phyloP scores from a whole-genome alignment of 2,888 invertebrate genomes.

The Drosophila algonquin region DNA sequence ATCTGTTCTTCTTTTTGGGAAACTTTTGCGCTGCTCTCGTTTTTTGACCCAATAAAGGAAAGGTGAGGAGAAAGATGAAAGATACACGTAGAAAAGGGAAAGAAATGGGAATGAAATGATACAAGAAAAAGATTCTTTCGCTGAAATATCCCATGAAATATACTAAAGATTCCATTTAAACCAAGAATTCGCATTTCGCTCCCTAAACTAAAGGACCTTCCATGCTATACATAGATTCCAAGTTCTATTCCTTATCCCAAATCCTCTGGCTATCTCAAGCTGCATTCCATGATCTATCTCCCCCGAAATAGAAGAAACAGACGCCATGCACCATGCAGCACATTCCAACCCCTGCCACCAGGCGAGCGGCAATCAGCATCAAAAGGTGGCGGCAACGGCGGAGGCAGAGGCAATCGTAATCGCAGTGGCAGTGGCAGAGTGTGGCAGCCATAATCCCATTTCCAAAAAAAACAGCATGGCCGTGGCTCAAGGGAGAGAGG shows the following conservation, averaged over 20 bases:
- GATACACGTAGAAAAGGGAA: not conserved
- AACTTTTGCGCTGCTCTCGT: not conserved
- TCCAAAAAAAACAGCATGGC: constrained; percentile 35
- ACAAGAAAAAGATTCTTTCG: not conserved
- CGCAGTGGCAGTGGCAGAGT: constrained; percentile 13
- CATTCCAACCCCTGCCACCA: constrained; percentile 7
- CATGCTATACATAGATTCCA: not conserved
- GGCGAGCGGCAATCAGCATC: constrained; percentile 23
- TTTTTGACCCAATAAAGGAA: not conserved
- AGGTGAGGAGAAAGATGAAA: not conserved
- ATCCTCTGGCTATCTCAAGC: not conserved
- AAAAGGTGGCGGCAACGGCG: constrained; percentile 41
- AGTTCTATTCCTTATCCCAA: not conserved
- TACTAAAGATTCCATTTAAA: no score
- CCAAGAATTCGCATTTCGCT: no score
- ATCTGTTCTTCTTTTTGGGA: no score
- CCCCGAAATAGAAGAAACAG: not conserved
- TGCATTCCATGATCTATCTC: not conserved
- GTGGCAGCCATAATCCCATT: constrained; percentile 18
- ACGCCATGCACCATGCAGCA: constrained; percentile 8
- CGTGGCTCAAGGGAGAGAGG: constrained; percentile 28
- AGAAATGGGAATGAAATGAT: not conserved
- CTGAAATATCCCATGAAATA: not conserved
- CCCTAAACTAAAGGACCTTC: no score
- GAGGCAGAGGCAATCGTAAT: constrained; percentile 50